phyloP scores from a whole-genome alignment of 2,888 invertebrate genomes.

The Clitarchus hookeri region DNA sequence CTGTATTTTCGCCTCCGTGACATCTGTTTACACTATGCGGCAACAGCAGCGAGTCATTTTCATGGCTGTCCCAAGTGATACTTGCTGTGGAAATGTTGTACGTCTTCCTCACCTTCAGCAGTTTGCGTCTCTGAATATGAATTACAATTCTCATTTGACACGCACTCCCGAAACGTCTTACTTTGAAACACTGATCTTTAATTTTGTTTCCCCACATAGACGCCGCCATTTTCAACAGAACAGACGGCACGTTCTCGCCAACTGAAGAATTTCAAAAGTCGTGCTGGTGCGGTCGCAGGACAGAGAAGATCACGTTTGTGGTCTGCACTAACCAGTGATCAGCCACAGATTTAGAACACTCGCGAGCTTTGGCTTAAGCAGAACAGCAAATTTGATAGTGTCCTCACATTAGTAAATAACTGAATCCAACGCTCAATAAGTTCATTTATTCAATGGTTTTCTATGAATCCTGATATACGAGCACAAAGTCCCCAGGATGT shows the following conservation, averaged over 20 bases:
- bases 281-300: no score
- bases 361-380: no score
- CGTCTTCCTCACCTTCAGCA: neutral
- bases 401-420: no score
- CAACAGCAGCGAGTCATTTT: neutral
- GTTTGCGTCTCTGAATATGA: neutral
- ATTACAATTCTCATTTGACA: neutral
- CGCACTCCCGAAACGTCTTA: slow-evolving; percentile 3
- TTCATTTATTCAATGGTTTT: no score
- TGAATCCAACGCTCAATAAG: no score
- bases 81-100: neutral
- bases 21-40: neutral
- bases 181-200: slow-evolving; percentile 25
- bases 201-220: slow-evolving; percentile 35
- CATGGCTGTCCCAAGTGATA: neutral
- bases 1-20: neutral
- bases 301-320: no score
- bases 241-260: neutral
- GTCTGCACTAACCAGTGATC: no score
- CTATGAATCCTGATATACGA: no score
- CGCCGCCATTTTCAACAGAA: slow-evolving; percentile 37
- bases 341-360: no score
- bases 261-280: neutral
- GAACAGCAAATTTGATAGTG: no score
- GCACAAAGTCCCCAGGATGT: no score